Percentiles rank a stretch among this genome's conserved stretches.
Conservation (phyloP, 2,113 vertebrate genomes). For the Triplophysa siluroides region DNA sequence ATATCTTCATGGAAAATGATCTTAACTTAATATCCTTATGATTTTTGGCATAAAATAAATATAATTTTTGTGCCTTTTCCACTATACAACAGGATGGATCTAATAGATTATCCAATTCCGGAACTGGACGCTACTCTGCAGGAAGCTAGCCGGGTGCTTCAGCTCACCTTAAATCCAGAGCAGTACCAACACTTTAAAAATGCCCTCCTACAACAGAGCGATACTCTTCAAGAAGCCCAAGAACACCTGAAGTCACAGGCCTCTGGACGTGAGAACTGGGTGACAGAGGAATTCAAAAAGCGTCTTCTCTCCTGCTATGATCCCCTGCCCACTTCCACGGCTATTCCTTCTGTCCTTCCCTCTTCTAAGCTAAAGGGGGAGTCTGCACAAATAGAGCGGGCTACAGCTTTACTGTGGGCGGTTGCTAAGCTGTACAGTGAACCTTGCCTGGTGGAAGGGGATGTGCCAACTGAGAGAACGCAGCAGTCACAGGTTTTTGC, state of each 20-base stretch:
- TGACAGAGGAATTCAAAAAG: conserved; percentile 74
- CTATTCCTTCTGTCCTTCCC: conserved; percentile 71
- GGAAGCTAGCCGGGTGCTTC: conserved; percentile 74
- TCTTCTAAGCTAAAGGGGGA: conserved; percentile 56
- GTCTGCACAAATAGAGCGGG: conserved; percentile 65
- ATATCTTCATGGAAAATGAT: no score
- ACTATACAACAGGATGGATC: conserved; percentile 66
- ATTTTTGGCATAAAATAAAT: not conserved
- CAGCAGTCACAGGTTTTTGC: conserved; percentile 76
- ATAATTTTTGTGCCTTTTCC: not conserved
- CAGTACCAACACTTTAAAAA: conserved; percentile 67
- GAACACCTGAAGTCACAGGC: conserved; percentile 45
- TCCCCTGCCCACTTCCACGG: conserved; percentile 73
- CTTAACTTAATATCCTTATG: no score
- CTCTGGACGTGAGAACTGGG: conserved; percentile 74
- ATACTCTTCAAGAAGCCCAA: conserved; percentile 64
- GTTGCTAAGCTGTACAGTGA: conserved; percentile 71
- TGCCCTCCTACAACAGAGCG: conserved; percentile 64
- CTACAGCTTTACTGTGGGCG: conserved; percentile 74
- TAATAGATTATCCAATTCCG: conserved; percentile 74
- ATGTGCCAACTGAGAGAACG: conserved; percentile 69
- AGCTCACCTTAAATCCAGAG: conserved; percentile 71
- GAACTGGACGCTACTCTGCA: conserved; percentile 72
- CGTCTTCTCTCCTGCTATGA: conserved; percentile 67
- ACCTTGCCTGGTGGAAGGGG: conserved; percentile 69